Evolutionary conservation across 2,888 invertebrate species (phyloP), one percentile per base, ranked within the genome.

Genomic region (Platycheirus rosarum): DNA sequence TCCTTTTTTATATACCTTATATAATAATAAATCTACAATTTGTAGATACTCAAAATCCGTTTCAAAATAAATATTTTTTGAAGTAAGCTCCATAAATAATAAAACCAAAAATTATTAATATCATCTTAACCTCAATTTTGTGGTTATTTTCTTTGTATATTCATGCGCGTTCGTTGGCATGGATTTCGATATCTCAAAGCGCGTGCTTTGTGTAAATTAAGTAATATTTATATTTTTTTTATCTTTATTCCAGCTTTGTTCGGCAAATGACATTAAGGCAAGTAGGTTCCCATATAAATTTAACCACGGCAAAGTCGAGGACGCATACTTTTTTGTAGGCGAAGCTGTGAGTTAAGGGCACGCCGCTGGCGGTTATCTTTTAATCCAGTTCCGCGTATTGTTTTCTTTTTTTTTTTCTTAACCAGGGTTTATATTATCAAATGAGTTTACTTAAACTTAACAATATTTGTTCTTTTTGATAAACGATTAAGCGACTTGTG

Each of bases 321-420:
- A 2, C 2, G 51, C 51, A 32, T 51, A 3, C 5, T 42, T 6
- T 18, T 42, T n/a, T n/a, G n/a, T n/a, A n/a, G n/a, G n/a, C n/a
- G n/a, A n/a, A n/a, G n/a, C n/a, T n/a, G n/a, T n/a, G n/a, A n/a
- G n/a, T n/a, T n/a, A 7, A 14, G 7, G 32, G 11, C 11, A 32
- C 16, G 32, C 13, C 16, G 16, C 29, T 16, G 14, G 26, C 2
- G 32, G 53, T 53, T 53, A 53, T 53, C 53, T 18, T 35, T 35
- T 53, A 53, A 53, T 53, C 53, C 53, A 53, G 53, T 53, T 53
- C 53, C 35, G 53, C 8, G 29, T 53, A 32, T 7, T 20, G 2
- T 53, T 20, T 35, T 53, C 5, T 3, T 32, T 32, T 8, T 32
- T 32, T n/a, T 20, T 18, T 35, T 53, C 0, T 48, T 51, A 53